Evolutionary conservation across 2,797 vertebrate species (phyloP).

Genomic region (Pyrocephalus nanus): DNA sequence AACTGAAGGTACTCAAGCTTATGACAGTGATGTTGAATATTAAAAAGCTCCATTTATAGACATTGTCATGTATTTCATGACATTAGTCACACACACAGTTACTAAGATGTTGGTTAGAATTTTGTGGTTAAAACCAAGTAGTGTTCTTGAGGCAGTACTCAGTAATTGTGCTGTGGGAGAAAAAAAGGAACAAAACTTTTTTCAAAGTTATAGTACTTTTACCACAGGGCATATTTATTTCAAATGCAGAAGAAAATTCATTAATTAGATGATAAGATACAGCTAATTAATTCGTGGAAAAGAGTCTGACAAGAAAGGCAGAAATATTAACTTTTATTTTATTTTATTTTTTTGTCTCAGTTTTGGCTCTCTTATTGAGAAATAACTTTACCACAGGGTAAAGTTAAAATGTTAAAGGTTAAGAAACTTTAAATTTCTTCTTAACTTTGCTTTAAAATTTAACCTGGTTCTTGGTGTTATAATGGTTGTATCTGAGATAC

Average conservation of each 20-base stretch:
- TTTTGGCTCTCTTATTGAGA: neutral
- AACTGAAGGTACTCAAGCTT: neutral
- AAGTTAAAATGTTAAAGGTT: neutral
- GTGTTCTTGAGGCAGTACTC: neutral
- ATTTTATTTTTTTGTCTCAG: fast-evolving
- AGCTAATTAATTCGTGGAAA: neutral
- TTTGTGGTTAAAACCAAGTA: neutral
- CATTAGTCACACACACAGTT: neutral
- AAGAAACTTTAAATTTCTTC: neutral
- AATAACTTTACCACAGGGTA: neutral
- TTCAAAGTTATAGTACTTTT: neutral
- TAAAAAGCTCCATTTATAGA: neutral
- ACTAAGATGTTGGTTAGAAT: neutral
- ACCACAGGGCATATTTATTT: neutral
- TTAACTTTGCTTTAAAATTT: neutral
- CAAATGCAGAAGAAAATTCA: neutral
- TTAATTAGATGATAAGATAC: neutral
- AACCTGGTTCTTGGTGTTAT: neutral
- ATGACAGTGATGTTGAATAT: neutral
- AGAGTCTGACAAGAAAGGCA: neutral
- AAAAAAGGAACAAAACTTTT: neutral
- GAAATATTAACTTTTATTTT: neutral
- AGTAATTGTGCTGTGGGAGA: neutral
- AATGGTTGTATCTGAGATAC: neutral
- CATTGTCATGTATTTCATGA: neutral